Percentiles rank a stretch among this genome's conserved stretches.
These are phyloP conservation scores for Atherix ibis DNA, from an alignment of 2,888 invertebrate genomes.

Conservation along the genomic window DNA sequence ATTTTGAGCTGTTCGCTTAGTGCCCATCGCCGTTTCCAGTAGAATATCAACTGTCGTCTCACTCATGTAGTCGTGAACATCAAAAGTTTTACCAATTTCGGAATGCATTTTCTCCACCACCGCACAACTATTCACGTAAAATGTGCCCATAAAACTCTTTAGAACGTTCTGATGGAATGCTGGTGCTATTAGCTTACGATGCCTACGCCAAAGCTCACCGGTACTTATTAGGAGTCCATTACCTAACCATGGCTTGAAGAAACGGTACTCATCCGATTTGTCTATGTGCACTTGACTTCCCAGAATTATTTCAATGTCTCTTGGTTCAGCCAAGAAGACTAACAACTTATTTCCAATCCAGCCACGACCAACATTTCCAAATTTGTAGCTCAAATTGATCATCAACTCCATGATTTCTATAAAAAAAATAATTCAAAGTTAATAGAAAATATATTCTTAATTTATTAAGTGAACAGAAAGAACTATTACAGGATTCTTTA, in stretches of 20 bases:
- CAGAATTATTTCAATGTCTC: constrained; percentile 56
- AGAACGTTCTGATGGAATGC: constrained; percentile 71
- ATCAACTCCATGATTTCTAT: constrained; percentile 43
- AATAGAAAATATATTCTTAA: not conserved
- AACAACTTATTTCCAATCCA: constrained; percentile 56
- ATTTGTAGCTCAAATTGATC: constrained; percentile 35
- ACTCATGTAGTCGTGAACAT: constrained; percentile 65
- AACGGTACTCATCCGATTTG: constrained; percentile 55
- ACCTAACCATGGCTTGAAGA: constrained; percentile 68
- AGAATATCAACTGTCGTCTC: constrained; percentile 65
- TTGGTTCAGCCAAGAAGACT: constrained; percentile 50
- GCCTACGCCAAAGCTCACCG: constrained; percentile 63
- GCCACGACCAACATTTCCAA: constrained; percentile 38
- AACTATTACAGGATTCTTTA: too few relatives aligned
- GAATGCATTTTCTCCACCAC: constrained; percentile 49
- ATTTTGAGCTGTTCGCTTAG: constrained; percentile 53
- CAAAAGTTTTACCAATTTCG: constrained; percentile 54
- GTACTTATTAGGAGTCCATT: constrained; percentile 62
- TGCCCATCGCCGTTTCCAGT: constrained; percentile 71
- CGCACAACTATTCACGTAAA: constrained; percentile 56
- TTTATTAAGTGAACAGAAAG: too few relatives aligned
- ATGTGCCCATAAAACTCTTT: constrained; percentile 61
- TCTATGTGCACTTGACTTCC: constrained; percentile 61
- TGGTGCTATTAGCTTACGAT: constrained; percentile 69
- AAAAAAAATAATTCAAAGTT: not conserved